Base-by-base conservation (phyloP, 2,888 invertebrate genomes). In the Laspeyria flexula region DNA sequence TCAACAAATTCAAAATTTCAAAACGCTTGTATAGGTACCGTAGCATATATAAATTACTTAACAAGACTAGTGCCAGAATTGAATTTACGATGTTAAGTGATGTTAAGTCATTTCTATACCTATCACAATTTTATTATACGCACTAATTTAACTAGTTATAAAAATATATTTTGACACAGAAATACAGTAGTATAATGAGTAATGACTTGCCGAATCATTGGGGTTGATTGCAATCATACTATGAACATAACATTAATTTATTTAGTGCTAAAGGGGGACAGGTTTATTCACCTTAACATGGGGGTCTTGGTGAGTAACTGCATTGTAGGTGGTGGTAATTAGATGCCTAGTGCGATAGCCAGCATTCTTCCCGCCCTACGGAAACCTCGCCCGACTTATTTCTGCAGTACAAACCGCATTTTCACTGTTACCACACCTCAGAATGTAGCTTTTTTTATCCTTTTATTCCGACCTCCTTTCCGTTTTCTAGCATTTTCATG, bases 341-440 rank as follows among this genome's bases (percentile, higher is more conserved):
- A 90, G 89, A 90, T 89, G 79, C 75, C 80, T 77, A 62, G 76
- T 50, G 77, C 75, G 87, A 90, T 90, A 88, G 81, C 80, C 77
- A 74, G 62, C 65, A 64, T 73, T 74, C 71, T 75, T 75, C 52
- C 58, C 71, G 74, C 82, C 80, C 73, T 70, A 71, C 65, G 63
- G 65, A 60, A 74, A 75, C 67, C 74, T 69, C 72, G 69, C 58
- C 64, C 64, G 45, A 54, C 63, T 75, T 73, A 73, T 68, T 76
- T 76, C 81, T 79, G 79, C 79, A 79, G 72, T 78, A 66, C 45
- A 61, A 77, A 78, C 82, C 81, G 80, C 81, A 83, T 78, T 83
- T 81, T 75, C 75, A 68, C 65, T 63, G 70, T 71, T 68, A 60
- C 64, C 63, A 73, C 67, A 69, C 75, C 77, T 73, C 73, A 65